These are phyloP conservation scores for Agapornis canus DNA, from an alignment of 2,797 vertebrate species.

Conservation along the genomic window DNA sequence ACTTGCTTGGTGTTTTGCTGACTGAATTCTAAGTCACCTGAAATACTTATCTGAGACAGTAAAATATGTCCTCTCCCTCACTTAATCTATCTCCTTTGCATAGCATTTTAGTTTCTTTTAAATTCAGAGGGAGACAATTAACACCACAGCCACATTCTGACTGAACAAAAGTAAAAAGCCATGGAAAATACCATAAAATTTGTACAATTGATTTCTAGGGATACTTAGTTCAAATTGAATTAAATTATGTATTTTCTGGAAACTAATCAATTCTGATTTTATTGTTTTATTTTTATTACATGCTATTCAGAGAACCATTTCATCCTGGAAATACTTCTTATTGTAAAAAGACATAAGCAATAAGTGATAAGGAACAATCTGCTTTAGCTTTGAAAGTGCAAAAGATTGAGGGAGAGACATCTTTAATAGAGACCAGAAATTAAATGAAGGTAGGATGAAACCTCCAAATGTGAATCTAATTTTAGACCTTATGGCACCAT, in stretches of 20 bases:
- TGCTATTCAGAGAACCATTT: neutral
- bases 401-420: neutral
- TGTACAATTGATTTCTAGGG: neutral
- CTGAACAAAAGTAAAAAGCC: neutral
- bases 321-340: neutral
- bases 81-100: neutral
- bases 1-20: neutral
- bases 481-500: neutral
- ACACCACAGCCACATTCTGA: neutral
- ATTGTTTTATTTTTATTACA: neutral
- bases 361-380: neutral
- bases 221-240: neutral
- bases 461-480: neutral
- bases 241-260: neutral
- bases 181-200: neutral
- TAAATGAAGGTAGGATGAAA: neutral
- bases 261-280: neutral
- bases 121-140: neutral
- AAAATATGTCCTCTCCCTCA: neutral
- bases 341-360: neutral
- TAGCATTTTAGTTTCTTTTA: neutral
- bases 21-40: neutral
- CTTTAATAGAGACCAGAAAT: neutral
- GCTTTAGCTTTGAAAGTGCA: neutral
- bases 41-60: neutral